Evolutionary conservation across 2,797 vertebrate genomes (phyloP), one percentile per base, ranked within the genome.

Genomic region (Atherinosoma microstoma): DNA sequence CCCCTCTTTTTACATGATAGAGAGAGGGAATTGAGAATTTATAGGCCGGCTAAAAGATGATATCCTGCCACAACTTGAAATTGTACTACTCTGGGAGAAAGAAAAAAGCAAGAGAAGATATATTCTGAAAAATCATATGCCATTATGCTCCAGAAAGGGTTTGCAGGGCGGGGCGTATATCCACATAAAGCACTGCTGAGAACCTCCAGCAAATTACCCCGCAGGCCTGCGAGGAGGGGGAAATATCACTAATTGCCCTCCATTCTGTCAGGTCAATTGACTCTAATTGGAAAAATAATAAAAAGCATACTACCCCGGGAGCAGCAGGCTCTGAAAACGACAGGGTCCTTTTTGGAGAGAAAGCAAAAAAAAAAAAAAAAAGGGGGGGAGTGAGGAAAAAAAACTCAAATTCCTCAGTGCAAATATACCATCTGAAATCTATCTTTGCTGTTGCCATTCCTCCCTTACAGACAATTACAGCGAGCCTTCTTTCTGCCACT

Each of bases 191-290:
- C 96, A 95, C 95, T 95, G 95, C 95, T 92, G 96, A 97, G 96
- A 97, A 97, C 96, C 96, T 95, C 94, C 93, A 95, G 96, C 96
- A 97, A 98, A 98, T 98, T 97, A 97, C 96, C 96, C 96, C 93
- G 96, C 95, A 96, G 97, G 96, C 96, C 97, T 95, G 95, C 92
- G 91, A 96, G 88, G 91, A 90, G 89, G 91, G 91, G 90, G 90
- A 89, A 96, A 92, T 96, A 97, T 97, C 96, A 96, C 96, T 98
- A 98, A 98, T 98, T 98, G 96, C 96, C 96, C 96, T 97, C 96
- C 96, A 97, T 98, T 98, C 97, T 98, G 97, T 98, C 97, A 98
- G 97, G 97, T 98, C 97, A 98, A 97, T 98, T 98, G 97, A 98
- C 96, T 98, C 96, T 98, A 97, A 98, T 98, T 97, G 96, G 97